Evolutionary conservation across 2,797 vertebrate genomes (phyloP).

Genomic region (Ctenosaura bakeri): DNA sequence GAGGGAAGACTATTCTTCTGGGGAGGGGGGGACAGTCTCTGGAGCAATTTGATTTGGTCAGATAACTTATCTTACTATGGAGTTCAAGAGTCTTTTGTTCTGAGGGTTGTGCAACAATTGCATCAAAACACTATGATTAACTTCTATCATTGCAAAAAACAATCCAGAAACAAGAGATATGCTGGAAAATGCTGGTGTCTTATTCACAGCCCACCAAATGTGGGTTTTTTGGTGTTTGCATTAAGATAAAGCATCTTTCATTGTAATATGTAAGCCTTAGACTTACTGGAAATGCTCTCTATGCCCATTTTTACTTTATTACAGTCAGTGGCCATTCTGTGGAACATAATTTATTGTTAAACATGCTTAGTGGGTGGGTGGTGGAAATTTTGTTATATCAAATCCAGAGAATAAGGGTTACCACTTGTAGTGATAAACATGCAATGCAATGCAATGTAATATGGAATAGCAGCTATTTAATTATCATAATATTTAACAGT

Average conservation of each 20-base stretch:
- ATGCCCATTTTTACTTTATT: not conserved
- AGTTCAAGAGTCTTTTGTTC: not conserved
- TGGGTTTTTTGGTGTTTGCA: not conserved
- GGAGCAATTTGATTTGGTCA: not conserved
- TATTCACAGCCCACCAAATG: not conserved
- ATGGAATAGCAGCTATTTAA: not conserved
- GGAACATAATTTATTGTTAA: not conserved
- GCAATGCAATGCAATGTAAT: not conserved
- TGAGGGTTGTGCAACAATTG: not conserved
- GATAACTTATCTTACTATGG: not conserved
- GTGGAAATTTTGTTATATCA: not conserved
- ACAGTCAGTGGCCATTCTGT: not conserved
- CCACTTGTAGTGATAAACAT: not conserved
- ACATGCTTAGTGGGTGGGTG: not conserved
- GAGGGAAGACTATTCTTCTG: not conserved
- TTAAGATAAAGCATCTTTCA: not conserved
- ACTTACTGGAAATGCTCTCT: not conserved
- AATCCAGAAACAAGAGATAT: not conserved
- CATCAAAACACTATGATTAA: conserved; percentile 3
- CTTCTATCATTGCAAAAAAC: not conserved
- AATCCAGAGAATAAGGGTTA: not conserved
- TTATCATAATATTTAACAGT: not conserved
- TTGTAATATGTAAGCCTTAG: not conserved
- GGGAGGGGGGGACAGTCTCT: not conserved
- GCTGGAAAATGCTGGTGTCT: not conserved